phyloP scores from a whole-genome alignment of 1,140 invertebrate genomes.

The Danaus melanippus region DNA sequence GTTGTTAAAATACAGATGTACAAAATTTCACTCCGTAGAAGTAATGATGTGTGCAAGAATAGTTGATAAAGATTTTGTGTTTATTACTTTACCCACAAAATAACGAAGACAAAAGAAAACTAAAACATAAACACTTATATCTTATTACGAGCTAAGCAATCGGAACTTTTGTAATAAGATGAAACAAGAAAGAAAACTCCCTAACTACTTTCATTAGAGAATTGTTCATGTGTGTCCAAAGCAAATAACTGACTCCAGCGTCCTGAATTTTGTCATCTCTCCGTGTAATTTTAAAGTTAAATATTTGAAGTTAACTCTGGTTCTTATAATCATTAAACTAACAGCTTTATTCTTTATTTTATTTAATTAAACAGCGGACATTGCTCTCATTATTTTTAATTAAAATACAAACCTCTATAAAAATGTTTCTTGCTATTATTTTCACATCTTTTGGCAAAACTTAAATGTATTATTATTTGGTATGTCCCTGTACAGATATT shows the following conservation, averaged over 20 bases:
- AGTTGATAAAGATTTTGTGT: too few species aligned
- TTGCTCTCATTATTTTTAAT: too few species aligned
- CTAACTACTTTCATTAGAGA: slow-evolving; percentile 19
- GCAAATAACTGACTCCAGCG: slow-evolving; percentile 6
- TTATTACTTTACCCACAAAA: background rate
- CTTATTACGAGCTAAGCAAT: slow-evolving; percentile 29
- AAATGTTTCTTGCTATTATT: too few species aligned
- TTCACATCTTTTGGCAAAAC: too few species aligned
- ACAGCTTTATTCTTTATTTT: background rate
- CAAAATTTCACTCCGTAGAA: too few species aligned
- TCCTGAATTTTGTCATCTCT: background rate
- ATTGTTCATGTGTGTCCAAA: slow-evolving; percentile 16
- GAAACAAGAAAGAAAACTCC: slow-evolving; percentile 22
- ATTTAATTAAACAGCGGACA: background rate
- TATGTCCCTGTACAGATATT: too few species aligned
- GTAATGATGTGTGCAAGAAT: too few species aligned
- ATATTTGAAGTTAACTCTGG: background rate
- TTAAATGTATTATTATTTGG: too few species aligned
- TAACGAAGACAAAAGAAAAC: slow-evolving; percentile 5
- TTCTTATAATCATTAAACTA: slow-evolving; percentile 1
- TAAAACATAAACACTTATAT: slow-evolving; percentile 17
- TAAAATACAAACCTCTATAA: background rate
- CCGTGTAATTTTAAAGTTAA: background rate
- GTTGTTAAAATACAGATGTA: too few species aligned
- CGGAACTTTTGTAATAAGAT: slow-evolving; percentile 37